Percentiles rank a stretch among this genome's conserved stretches.
Evolutionary conservation across 2,888 invertebrate species (phyloP).

Genomic region (Chrysodeixis includens): DNA sequence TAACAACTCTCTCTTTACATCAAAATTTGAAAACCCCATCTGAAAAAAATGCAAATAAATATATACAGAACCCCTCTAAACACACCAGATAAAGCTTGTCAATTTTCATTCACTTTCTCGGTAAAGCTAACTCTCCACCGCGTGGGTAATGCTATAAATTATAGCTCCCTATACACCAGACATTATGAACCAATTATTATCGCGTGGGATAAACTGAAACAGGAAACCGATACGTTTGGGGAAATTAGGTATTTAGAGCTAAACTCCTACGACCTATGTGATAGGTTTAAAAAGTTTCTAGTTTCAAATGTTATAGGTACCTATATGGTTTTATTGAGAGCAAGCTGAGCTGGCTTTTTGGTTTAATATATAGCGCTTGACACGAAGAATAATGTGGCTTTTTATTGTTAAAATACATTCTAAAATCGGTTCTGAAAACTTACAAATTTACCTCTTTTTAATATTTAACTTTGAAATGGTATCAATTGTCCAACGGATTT

Average conservation of each 20-base stretch:
- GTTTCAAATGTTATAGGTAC: too few relatives aligned
- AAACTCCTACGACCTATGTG: not conserved
- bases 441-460: too few relatives aligned
- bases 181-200: slow-evolving; percentile 20
- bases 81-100: slow-evolving; percentile 20
- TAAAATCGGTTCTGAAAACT: too few relatives aligned
- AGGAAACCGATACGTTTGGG: not conserved
- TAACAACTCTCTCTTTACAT: too few relatives aligned
- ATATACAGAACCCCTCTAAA: slow-evolving; percentile 9
- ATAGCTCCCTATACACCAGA: slow-evolving; percentile 26
- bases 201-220: not conserved
- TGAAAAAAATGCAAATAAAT: not conserved
- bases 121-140: slow-evolving; percentile 39
- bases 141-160: slow-evolving; percentile 54
- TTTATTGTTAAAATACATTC: too few relatives aligned
- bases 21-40: too few relatives aligned
- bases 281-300: not conserved
- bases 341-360: too few relatives aligned
- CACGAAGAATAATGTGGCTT: too few relatives aligned
- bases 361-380: too few relatives aligned
- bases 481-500: too few relatives aligned
- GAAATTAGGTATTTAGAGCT: not conserved
- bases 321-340: too few relatives aligned
- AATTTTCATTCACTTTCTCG: slow-evolving; percentile 35
- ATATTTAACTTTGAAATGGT: too few relatives aligned